Base-by-base conservation (phyloP, 1,140 invertebrate species). In the Temnothorax curvispinosus region DNA sequence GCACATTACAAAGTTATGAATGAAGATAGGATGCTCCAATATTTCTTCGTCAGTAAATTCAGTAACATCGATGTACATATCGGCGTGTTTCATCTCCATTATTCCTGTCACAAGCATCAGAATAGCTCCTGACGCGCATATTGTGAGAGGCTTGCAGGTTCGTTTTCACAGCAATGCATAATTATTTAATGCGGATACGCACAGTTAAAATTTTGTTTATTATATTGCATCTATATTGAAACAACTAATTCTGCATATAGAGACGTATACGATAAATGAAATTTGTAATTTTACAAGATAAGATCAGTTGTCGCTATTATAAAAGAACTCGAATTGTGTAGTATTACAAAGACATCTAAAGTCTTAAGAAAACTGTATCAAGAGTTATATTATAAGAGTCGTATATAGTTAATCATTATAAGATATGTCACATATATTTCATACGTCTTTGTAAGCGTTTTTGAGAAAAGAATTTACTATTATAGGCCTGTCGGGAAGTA, bases 1-100 rank as follows among this genome's bases (percentile, higher is more conserved):
- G 67, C 94, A 94, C 18, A 94, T 89, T 9, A 92, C 21, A 50
- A 95, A 95, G 87, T 94, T 94, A 62, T 95, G 95, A 71, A 95
- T 92, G 75, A 94, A 95, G 75, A 94, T 87, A 0, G 94, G 94
- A 93, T 95, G 94, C 3, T 71, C 27, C 8, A 94, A 47, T 64
- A 95, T 76, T 62, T 95, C 92, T 8, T 92, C 90, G 71, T 95
- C 94, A 21, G 89, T 90, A 18, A 95, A 86, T 76, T 90, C 76
- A 2, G 90, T 89, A 6, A 95, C 18, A 84, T 95, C 92, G n/a
- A 95, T 93, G 58, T 94, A 89, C 4, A 89, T 86, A 80, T 95
- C 92, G 0, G 91, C 93, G 21, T 95, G 94, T 82, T 90, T 88
- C 95, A 95, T 95, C 8, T 92, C 91, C 27, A 88, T 90, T 71